Percentiles rank a stretch among this genome's conserved stretches.
Conservation (phyloP, 2,113 vertebrate genomes). For the Nyctibius bracteatus region DNA sequence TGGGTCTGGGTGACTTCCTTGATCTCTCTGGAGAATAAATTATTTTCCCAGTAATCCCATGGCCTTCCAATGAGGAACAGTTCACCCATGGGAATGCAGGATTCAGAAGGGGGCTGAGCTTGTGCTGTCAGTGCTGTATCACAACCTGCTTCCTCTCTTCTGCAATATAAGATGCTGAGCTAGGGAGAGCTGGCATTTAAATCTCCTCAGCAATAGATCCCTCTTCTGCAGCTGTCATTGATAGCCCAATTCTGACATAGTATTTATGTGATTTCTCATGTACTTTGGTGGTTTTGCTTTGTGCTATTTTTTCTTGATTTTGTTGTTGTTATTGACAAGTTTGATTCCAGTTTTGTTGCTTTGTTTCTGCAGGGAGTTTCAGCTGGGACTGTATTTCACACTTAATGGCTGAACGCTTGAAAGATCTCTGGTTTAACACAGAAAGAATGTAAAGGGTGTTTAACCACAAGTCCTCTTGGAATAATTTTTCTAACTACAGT, state of each 20-base stretch:
- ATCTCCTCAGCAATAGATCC: neutral
- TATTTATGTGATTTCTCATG: neutral
- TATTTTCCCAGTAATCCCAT: neutral
- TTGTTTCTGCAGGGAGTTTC: slow-evolving; percentile 6
- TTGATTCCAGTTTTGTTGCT: slow-evolving; percentile 15
- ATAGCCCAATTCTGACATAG: neutral
- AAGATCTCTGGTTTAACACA: slow-evolving; percentile 23
- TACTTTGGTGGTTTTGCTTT: neutral
- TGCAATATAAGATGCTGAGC: neutral
- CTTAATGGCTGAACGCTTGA: slow-evolving; percentile 27
- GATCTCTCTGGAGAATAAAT: neutral
- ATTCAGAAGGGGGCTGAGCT: neutral
- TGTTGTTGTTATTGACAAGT: neutral
- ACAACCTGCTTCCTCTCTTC: neutral
- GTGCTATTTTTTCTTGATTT: neutral
- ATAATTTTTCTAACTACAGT: slow-evolving; percentile 35
- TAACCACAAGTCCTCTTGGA: neutral
- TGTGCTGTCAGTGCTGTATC: neutral
- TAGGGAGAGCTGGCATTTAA: neutral
- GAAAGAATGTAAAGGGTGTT: slow-evolving; percentile 16
- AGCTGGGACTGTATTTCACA: neutral
- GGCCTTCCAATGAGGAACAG: neutral
- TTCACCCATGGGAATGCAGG: neutral
- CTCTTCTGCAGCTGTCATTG: neutral
- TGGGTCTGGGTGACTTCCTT: neutral